phyloP scores from a whole-genome alignment of 2,888 invertebrate genomes.

The Amblyjoppa fuscipennis region DNA sequence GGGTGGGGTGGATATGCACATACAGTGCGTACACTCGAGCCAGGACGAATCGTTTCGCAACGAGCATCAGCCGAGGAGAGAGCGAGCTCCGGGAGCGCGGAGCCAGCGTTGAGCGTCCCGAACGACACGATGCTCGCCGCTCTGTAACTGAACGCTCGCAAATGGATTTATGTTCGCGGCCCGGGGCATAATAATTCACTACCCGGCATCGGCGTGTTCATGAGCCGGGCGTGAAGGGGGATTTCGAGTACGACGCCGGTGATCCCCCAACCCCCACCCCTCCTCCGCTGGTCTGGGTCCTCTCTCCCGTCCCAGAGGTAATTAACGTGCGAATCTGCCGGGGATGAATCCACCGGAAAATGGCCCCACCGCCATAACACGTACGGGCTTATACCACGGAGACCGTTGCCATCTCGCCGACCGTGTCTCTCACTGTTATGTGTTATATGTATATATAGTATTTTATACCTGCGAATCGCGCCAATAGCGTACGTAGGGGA shows the following conservation, averaged over 20 bases:
- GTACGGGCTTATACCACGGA: constrained; percentile 35
- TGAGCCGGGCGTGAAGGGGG: constrained; percentile 60
- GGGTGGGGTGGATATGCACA: not conserved
- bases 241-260: constrained; percentile 59
- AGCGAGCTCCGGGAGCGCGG: constrained; percentile 11
- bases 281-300: constrained; percentile 2
- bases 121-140: constrained; percentile 67
- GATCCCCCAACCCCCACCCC: constrained; percentile 23
- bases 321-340: constrained; percentile 76
- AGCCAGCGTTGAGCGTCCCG: constrained; percentile 50
- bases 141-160: constrained; percentile 73
- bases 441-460: not conserved
- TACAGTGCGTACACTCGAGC: constrained; percentile 11
- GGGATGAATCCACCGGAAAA: constrained; percentile 67
- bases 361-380: constrained; percentile 52
- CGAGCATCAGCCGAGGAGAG: constrained; percentile 26
- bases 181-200: constrained; percentile 75
- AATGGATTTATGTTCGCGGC: constrained; percentile 76
- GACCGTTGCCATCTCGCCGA: constrained; percentile 20
- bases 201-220: constrained; percentile 72
- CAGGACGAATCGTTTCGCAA: constrained; percentile 53
- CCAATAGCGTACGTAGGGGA: not conserved
- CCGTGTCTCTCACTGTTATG: constrained; percentile 7
- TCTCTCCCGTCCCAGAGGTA: constrained; percentile 65
- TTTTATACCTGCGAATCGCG: constrained; percentile 8